phyloP scores from a whole-genome alignment of 2,797 vertebrate genomes.

The Neosilurus hyrtlii region DNA sequence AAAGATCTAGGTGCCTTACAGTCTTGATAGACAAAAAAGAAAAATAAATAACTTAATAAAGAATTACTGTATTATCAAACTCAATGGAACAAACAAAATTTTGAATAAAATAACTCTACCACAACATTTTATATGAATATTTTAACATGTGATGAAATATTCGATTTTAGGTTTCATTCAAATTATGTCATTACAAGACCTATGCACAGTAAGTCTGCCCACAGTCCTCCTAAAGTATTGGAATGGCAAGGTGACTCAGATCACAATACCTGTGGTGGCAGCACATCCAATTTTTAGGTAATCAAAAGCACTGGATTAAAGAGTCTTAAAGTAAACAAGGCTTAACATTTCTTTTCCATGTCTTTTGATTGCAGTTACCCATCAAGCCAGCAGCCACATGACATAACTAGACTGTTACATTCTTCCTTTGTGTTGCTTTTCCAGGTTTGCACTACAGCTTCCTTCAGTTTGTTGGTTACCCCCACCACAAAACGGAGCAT shows the following conservation, averaged over 20 bases:
- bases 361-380: not conserved
- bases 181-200: slow-evolving; percentile 4
- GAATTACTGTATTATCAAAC: not conserved
- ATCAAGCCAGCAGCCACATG: not conserved
- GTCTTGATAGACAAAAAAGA: not conserved
- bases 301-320: not conserved
- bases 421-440: not conserved
- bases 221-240: not conserved
- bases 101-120: not conserved
- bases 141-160: not conserved
- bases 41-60: not conserved
- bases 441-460: not conserved
- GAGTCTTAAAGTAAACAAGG: not conserved
- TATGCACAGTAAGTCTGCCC: not conserved
- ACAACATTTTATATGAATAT: slow-evolving; percentile 4
- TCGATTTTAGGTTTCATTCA: slow-evolving; percentile 10
- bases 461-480: not conserved
- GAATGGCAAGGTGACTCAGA: not conserved
- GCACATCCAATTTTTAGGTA: not conserved
- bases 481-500: too few relatives aligned
- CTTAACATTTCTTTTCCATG: not conserved
- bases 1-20: not conserved
- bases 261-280: too few relatives aligned
- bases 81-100: not conserved
- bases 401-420: not conserved